These are phyloP conservation scores for Trichoplusia ni DNA, from an alignment of 1,140 invertebrate genomes.

Conservation along the genomic window DNA sequence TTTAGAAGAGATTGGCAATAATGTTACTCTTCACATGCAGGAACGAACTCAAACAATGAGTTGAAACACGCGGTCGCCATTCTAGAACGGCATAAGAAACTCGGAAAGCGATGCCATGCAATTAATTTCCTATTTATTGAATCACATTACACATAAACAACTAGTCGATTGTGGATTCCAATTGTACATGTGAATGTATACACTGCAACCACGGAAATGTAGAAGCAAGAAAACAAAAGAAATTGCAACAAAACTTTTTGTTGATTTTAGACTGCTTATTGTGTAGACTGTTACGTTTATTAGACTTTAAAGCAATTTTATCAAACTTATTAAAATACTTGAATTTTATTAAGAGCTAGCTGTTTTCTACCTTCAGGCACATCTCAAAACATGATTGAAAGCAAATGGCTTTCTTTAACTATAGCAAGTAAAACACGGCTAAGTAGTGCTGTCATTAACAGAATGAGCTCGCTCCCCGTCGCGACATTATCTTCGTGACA, in stretches of 20 bases:
- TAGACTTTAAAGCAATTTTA: neutral
- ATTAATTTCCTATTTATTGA: slow-evolving; percentile 26
- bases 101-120: slow-evolving; percentile 19
- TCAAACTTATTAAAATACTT: neutral
- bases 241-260: slow-evolving; percentile 8
- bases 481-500: slow-evolving; percentile 53
- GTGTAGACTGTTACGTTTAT: neutral
- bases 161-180: neutral
- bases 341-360: too few relatives aligned
- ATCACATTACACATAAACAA: slow-evolving; percentile 21
- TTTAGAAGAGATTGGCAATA: slow-evolving; percentile 21
- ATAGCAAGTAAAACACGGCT: too few relatives aligned
- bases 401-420: too few relatives aligned
- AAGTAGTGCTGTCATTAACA: slow-evolving; percentile 17
- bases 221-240: slow-evolving; percentile 3
- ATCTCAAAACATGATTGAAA: too few relatives aligned
- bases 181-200: neutral
- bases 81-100: slow-evolving; percentile 11
- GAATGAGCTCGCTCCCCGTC: slow-evolving; percentile 7
- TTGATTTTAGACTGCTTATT: neutral
- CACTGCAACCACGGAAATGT: slow-evolving; percentile 15
- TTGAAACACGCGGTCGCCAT: slow-evolving; percentile 7
- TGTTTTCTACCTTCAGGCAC: too few relatives aligned
- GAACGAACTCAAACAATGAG: slow-evolving; percentile 22
- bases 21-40: slow-evolving; percentile 28